Base-by-base conservation (phyloP, 2,797 vertebrate species). In the Ctenochaetus hawaiiensis region DNA sequence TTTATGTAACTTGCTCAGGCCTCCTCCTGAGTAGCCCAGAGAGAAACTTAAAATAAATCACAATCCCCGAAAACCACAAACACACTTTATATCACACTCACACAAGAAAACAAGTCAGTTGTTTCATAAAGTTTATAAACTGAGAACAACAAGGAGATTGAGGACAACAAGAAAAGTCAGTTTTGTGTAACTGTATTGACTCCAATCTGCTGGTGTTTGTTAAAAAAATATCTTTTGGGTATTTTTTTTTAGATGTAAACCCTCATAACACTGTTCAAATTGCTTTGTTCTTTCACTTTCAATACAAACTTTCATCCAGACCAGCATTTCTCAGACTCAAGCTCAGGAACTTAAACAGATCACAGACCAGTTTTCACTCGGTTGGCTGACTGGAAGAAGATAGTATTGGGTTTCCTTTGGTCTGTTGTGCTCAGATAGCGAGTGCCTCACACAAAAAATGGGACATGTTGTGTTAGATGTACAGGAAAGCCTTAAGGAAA, bases 1-100 rank as follows among this genome's bases (percentile, higher is more conserved):
- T 81, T 68, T 67, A 80, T 60, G n/a, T 26, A 68, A 87, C 20
- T 54, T 22, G n/a, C n/a, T 63, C 17, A 62, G 53, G 12, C 6
- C 26, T 75, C 72, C 30, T 48, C 5, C 43, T 14, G 60, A 75
- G n/a, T 13, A 30, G 39, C 17, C 5, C 6, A 41, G 41, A 10
- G 26, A 45, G 2, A 78, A 37, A 22, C 12, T 17, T 39, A 20
- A 30, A 39, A 20, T 26, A 30, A 34, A 57, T 54, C 59, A 37
- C 26, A 47, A 17, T 59, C 6, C 1, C 26, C 22, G 18, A 2
- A 22, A 64, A 52, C 37, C 2, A 11, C 7, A 37, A 52, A 66
- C 48, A 56, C 47, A 52, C 18, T 6, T 54, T 61, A 58, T 44
- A 58, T 71, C 22, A 71, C 43, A 71, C 18, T 9, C 53, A 51